Percentiles rank a stretch among this genome's conserved stretches.
These are phyloP conservation scores for Eupristina koningsbergeri DNA, from an alignment of 1,140 invertebrate species.

Conservation along the genomic window DNA sequence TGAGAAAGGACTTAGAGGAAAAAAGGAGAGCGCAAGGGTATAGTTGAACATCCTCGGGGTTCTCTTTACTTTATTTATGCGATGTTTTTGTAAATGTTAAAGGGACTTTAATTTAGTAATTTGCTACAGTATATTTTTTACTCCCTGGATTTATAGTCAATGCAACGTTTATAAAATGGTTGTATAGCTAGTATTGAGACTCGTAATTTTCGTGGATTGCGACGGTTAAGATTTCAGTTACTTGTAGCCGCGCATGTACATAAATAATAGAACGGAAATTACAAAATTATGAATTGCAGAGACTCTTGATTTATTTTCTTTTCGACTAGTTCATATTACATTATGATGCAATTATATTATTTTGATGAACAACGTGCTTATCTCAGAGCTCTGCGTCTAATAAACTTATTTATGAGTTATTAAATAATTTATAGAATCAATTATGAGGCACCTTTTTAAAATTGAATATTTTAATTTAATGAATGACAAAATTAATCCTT, in stretches of 20 bases:
- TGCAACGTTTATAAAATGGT: background rate
- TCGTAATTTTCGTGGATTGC: background rate
- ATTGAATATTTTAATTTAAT: no score
- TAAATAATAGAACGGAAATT: background rate
- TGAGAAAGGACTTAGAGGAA: background rate
- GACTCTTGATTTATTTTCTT: background rate
- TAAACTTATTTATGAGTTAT: background rate
- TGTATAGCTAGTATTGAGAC: background rate
- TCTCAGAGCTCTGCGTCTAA: background rate
- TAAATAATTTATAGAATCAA: background rate
- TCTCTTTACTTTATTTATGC: background rate
- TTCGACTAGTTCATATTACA: background rate
- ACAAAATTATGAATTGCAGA: background rate
- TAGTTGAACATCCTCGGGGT: constrained; percentile 12
- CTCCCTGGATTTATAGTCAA: background rate
- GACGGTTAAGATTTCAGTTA: background rate
- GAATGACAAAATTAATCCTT: no score
- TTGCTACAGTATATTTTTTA: background rate
- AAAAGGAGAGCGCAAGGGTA: background rate
- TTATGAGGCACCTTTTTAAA: no score
- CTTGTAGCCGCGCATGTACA: background rate
- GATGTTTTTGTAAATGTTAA: constrained; percentile 3
- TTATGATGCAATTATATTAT: background rate
- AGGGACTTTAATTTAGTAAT: constrained; percentile 8
- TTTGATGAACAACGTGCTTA: background rate